phyloP scores from a whole-genome alignment of 2,888 invertebrate genomes.

The Sycophila texana region DNA sequence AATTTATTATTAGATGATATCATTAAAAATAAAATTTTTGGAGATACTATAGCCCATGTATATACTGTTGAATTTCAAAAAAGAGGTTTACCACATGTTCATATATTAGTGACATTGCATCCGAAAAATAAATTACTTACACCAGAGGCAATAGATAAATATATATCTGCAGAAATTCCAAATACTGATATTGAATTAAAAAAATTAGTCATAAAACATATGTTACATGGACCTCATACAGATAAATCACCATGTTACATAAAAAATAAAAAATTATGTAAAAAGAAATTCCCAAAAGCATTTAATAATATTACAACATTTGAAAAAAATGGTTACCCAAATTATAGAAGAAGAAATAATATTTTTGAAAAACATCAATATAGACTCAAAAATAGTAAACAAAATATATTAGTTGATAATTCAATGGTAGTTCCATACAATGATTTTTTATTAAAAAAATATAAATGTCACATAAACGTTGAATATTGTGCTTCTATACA shows the following conservation, averaged over 20 bases:
- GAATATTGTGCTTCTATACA: constrained; percentile 55
- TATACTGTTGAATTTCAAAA: constrained; percentile 27
- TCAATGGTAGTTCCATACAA: constrained; percentile 56
- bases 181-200: constrained; percentile 5
- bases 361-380: not conserved
- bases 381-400: not conserved
- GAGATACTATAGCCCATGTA: not conserved
- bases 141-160: constrained; percentile 30
- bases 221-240: constrained; percentile 21
- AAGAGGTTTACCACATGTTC: constrained; percentile 24
- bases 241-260: not conserved
- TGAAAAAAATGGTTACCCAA: constrained; percentile 6
- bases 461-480: constrained; percentile 56
- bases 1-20: not conserved
- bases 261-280: constrained; percentile 3
- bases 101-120: constrained; percentile 21
- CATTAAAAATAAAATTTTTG: constrained; percentile 9
- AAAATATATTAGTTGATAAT: constrained; percentile 48
- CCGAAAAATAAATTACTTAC: constrained; percentile 27
- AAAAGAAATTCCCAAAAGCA: constrained; percentile 8
- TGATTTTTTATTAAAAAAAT: constrained; percentile 47
- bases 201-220: constrained; percentile 35
- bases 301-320: constrained; percentile 7
- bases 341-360: constrained; percentile 25
- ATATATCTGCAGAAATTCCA: constrained; percentile 46